Evolutionary conservation across 2,888 invertebrate genomes (phyloP), one percentile per base, ranked within the genome.

Genomic region (Pharmacophagus antenor): DNA sequence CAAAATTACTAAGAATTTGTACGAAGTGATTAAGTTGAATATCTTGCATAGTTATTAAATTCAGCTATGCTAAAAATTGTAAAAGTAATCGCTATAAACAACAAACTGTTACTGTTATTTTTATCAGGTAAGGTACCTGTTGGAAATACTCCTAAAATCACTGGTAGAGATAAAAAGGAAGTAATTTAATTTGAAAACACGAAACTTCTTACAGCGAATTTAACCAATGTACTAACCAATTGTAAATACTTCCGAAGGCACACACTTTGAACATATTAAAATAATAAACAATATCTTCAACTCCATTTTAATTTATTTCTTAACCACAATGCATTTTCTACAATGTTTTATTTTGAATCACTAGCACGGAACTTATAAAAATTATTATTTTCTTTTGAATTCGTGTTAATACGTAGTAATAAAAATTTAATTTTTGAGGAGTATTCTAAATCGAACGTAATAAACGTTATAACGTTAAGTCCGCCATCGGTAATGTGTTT

Each of bases 401-500:
- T 60, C 52, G 62, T 65, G 61, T 7, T 18, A 50, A 58, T 63
- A 69, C 70, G 68, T 69, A 67, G 72, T 79, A 75, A 80, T 82
- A 77, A 52, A 65, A 70, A 62, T 74, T 54, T 49, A 73, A 71
- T 10, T 72, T 70, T 70, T 77, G 74, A 76, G 77, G 70, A 73
- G 63, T 70, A 72, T 71, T 80, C 77, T 71, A 72, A 74, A 79
- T 73, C 70, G 67, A 70, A 68, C 68, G 76, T 72, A 77, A 80
- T 83, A 81, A 83, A 81, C 80, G 81, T 78, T 74, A 64, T 65
- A 68, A 77, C 74, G 73, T 78, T 73, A 69, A 72, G 70, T 79
- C 73, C 77, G 71, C 74, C 65, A 70, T 70, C 67, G 67, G 81
- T 80, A 77, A 82, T 87, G 79, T 85, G 87, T 87, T 86, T 87